Conservation (phyloP, 2,888 invertebrate genomes). For the Standfussiana lucernea region DNA sequence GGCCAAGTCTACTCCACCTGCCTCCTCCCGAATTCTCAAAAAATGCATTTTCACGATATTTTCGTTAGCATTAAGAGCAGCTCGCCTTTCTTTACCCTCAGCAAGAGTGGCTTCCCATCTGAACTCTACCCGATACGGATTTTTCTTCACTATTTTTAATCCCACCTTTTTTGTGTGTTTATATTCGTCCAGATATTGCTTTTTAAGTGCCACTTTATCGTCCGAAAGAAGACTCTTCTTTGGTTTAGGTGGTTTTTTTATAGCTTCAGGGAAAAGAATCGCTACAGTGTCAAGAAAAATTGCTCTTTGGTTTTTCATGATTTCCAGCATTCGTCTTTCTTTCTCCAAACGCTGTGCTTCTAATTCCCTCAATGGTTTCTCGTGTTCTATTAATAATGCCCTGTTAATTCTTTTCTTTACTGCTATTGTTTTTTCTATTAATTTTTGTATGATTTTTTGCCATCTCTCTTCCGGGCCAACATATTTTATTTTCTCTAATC, state of each 20-base stretch:
- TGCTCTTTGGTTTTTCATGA: constrained; percentile 90
- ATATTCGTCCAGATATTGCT: constrained; percentile 83
- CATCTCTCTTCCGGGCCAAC: constrained; percentile 90
- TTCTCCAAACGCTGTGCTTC: constrained; percentile 91
- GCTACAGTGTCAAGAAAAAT: constrained; percentile 93
- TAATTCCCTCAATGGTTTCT: constrained; percentile 91
- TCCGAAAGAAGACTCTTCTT: constrained; percentile 86
- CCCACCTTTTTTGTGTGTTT: constrained; percentile 77
- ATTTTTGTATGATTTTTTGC: constrained; percentile 92
- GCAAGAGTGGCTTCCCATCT: constrained; percentile 90
- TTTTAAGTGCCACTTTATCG: constrained; percentile 81
- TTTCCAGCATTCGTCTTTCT: constrained; percentile 90
- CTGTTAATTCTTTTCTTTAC: constrained; percentile 92
- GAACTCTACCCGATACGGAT: constrained; percentile 88
- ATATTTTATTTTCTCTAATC: constrained; percentile 81
- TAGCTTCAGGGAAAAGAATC: constrained; percentile 91
- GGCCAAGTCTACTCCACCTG: constrained; percentile 41
- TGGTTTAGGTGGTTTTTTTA: constrained; percentile 85
- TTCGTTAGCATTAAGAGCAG: constrained; percentile 84
- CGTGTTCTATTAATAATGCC: constrained; percentile 91
- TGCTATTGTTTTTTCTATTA: constrained; percentile 92
- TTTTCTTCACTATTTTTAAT: constrained; percentile 81
- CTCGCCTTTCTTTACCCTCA: constrained; percentile 88
- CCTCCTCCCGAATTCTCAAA: constrained; percentile 76
- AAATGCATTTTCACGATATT: constrained; percentile 81